Conservation (phyloP, 2,113 vertebrate genomes). For the Ochotona curzoniae region DNA sequence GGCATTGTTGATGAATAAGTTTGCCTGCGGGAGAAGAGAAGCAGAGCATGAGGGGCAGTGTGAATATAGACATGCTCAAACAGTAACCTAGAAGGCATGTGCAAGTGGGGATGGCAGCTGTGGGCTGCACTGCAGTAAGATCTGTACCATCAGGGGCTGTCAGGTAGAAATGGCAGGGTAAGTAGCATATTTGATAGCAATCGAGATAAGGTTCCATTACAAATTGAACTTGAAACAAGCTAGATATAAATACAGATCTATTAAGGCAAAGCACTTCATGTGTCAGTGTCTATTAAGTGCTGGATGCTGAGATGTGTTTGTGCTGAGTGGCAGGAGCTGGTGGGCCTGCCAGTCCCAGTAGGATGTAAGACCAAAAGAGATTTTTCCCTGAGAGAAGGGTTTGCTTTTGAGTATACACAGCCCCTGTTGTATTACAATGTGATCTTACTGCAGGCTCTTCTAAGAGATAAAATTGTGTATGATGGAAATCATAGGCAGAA, state of each 20-base stretch:
- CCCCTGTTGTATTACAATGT: conserved; percentile 70
- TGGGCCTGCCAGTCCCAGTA: conserved; percentile 80
- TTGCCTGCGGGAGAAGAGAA: background rate
- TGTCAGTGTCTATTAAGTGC: conserved; percentile 80
- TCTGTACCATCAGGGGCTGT: conserved; percentile 63
- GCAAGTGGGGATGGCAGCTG: conserved; percentile 8
- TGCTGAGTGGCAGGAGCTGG: conserved; percentile 82
- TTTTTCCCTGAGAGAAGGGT: conserved; percentile 64
- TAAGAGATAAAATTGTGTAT: conserved; percentile 65
- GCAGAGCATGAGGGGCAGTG: background rate
- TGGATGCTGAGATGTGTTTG: conserved; percentile 84
- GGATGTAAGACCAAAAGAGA: conserved; percentile 71
- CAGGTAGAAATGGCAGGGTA: conserved; percentile 74
- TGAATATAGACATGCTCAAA: background rate
- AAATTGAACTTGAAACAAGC: conserved; percentile 79
- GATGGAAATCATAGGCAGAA: conserved; percentile 65
- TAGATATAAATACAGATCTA: conserved; percentile 77
- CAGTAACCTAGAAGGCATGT: background rate
- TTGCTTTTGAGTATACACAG: conserved; percentile 77
- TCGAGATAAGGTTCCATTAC: conserved; percentile 65
- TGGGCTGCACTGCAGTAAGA: conserved; percentile 50
- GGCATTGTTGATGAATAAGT: background rate
- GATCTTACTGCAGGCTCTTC: conserved; percentile 61
- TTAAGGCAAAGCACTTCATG: conserved; percentile 65
- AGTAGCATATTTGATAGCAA: conserved; percentile 75